Evolutionary conservation across 2,888 invertebrate genomes (phyloP), one percentile per base, ranked within the genome.

Genomic region (Drosophila pegasa): DNA sequence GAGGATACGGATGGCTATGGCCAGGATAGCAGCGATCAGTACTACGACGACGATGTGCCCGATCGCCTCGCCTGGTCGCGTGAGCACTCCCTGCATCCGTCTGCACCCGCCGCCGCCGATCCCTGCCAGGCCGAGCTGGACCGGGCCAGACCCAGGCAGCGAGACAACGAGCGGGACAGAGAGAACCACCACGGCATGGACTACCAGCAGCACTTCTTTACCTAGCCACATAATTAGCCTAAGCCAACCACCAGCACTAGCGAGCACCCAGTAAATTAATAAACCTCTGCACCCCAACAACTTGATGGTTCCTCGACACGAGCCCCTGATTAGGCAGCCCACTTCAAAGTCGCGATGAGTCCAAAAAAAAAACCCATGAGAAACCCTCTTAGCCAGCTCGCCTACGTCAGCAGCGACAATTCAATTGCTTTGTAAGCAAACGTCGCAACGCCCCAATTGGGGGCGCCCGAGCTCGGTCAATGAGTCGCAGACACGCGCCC

Each of bases 401-500:
- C 25, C 74, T 43, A 78, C 66, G 79, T 57, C 67, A 73, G 25
- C 54, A 47, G 20, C 59, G 59, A 14, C 57, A 64, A 55, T 70
- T 70, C 45, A 69, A 78, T 70, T 69, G 70, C 51, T 75, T 78
- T 68, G 47, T 65, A 71, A 62, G 64, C 5, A 51, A 51, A 6
- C n/a, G 50, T 16, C 50, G 22, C 35, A 33, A 3, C 47, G 45
- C 35, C 40, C 47, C 47, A 18, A 29, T 22, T n/a, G 50, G 40
- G 27, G 62, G 47, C 52, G 65, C 58, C 60, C n/a, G 20, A 48
- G 52, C 75, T 48, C 62, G 45, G 66, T 67, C 70, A 68, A 66
- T 54, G 51, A 27, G 27, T 7, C 22, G 18, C 41, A 60, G 76
- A 59, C 88, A 84, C 83, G 88, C 84, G 88, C 71, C 68, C 60